A percentile compares a stretch with the other conserved stretches of the same genome.
Conservation (phyloP, 2,797 vertebrate genomes). For the Picus viridis region DNA sequence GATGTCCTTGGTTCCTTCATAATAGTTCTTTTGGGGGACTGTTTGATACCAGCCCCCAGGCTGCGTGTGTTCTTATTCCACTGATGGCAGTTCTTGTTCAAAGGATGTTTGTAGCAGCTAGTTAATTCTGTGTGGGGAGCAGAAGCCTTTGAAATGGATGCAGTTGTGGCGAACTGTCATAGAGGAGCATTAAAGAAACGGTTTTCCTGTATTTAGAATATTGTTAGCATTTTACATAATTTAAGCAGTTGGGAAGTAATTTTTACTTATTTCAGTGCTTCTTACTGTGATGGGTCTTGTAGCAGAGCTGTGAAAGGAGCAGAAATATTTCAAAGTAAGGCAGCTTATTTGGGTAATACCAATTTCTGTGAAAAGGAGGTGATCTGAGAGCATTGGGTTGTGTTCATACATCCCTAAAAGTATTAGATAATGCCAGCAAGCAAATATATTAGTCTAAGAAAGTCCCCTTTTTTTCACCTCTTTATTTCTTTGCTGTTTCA, state of each 20-base stretch:
- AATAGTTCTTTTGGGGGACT: constrained; percentile 25
- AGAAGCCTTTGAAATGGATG: constrained; percentile 63
- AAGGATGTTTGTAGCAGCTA: constrained; percentile 53
- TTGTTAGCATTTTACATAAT: constrained; percentile 48
- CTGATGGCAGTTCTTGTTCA: constrained; percentile 44
- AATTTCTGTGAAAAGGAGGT: neutral
- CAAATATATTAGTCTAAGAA: neutral
- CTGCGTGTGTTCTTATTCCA: constrained; percentile 50
- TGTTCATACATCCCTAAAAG: neutral
- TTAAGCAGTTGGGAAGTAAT: constrained; percentile 31
- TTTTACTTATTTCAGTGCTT: constrained; percentile 33
- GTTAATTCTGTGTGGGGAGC: constrained; percentile 53
- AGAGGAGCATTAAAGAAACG: constrained; percentile 38
- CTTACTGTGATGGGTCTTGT: constrained; percentile 1
- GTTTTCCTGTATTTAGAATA: constrained; percentile 50
- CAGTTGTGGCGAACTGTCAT: constrained; percentile 41
- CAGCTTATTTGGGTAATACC: neutral
- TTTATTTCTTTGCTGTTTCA: neutral
- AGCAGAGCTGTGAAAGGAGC: neutral
- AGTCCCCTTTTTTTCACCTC: neutral
- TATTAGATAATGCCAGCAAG: neutral
- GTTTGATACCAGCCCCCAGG: constrained; percentile 50
- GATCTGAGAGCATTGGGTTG: neutral
- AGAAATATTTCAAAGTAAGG: neutral
- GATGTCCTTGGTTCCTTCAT: constrained; percentile 52